Conservation (phyloP, 2,797 vertebrate genomes). For the Sarcophilus harrisii region DNA sequence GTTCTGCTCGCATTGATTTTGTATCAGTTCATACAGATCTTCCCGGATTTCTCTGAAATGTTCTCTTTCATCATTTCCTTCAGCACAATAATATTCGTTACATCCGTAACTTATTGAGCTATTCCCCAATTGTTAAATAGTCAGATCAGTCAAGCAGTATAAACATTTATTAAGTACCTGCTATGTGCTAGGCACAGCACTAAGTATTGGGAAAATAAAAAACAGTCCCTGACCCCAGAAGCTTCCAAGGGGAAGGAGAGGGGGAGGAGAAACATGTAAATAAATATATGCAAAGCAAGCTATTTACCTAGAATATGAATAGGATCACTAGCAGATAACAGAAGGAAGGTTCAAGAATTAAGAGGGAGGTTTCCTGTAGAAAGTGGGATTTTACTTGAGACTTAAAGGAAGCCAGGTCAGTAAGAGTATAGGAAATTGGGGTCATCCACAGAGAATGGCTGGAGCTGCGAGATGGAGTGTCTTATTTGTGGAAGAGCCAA, state of each 20-base stretch:
- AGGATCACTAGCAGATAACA: background rate
- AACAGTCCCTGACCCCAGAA: background rate
- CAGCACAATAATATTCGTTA: background rate
- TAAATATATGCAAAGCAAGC: background rate
- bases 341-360: background rate
- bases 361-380: background rate
- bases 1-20: background rate
- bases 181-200: background rate
- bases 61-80: background rate
- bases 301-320: background rate
- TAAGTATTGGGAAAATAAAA: background rate
- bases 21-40: background rate
- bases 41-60: background rate
- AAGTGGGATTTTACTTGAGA: background rate
- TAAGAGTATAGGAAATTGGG: background rate
- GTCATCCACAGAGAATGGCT: background rate
- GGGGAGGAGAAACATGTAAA: background rate
- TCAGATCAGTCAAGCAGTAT: background rate
- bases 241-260: background rate
- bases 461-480: background rate
- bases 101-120: background rate
- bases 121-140: background rate
- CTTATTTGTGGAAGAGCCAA: background rate
- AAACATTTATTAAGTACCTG: background rate
- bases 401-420: background rate